Percentiles rank a stretch among this genome's conserved stretches.
phyloP scores from a whole-genome alignment of 92 coral and sea anemone species.

The Galaxea fascicularis region DNA sequence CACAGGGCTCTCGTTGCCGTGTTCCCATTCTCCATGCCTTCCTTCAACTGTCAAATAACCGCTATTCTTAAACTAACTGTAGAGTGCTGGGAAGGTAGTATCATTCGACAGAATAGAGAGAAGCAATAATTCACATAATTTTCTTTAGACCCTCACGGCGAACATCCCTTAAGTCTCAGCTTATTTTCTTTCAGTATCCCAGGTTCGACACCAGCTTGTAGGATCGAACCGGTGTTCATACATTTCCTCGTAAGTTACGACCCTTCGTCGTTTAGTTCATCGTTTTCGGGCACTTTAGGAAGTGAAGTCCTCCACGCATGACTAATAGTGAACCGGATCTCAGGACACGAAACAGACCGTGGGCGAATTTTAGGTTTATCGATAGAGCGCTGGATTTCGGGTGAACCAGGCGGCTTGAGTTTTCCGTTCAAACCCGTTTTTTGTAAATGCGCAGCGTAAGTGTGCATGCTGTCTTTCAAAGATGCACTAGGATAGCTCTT shows the following conservation, averaged over 20 bases:
- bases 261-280: constrained; percentile 72
- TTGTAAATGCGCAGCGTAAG: constrained; percentile 66
- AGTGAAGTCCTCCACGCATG: constrained; percentile 87
- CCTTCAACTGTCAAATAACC: too few species aligned
- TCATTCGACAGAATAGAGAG: too few species aligned
- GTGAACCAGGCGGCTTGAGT: constrained; percentile 71
- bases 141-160: too few species aligned
- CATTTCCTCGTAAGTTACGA: background rate
- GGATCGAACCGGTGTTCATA: background rate
- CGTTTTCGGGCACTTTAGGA: constrained; percentile 89
- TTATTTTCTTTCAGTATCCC: too few species aligned
- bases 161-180: too few species aligned
- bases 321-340: constrained; percentile 74
- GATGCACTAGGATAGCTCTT: constrained; percentile 64
- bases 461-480: constrained; percentile 65
- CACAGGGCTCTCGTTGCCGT: too few species aligned
- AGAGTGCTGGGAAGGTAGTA: too few species aligned
- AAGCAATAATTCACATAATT: too few species aligned
- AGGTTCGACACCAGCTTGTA: too few species aligned
- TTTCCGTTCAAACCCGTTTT: constrained; percentile 45
- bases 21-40: too few species aligned
- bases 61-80: too few species aligned
- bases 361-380: constrained; percentile 83
- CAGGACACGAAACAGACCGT: constrained; percentile 91
- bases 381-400: constrained; percentile 70